Conservation (phyloP, 2,113 vertebrate genomes). For the Aix galericulata region DNA sequence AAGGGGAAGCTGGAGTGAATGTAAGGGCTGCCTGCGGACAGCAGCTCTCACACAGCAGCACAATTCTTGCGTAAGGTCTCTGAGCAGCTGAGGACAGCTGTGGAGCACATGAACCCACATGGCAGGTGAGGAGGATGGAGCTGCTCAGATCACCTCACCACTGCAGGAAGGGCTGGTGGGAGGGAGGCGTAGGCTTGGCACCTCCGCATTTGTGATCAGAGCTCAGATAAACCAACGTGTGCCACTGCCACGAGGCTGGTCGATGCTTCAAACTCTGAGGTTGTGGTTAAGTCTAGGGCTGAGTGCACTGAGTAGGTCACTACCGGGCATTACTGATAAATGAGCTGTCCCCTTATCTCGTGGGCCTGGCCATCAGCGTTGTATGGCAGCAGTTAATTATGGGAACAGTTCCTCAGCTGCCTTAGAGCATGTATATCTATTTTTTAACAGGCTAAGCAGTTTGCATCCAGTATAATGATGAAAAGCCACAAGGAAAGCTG, state of each 20-base stretch:
- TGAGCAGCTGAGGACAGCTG: neutral
- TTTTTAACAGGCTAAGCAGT: conserved; percentile 74
- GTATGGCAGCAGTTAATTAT: neutral
- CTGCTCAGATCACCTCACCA: neutral
- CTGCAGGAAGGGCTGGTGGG: neutral
- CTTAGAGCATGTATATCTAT: neutral
- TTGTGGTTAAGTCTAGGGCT: conserved; percentile 7
- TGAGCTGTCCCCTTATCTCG: neutral
- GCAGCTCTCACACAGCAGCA: neutral
- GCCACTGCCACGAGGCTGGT: conserved; percentile 27
- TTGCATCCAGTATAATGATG: conserved; percentile 72
- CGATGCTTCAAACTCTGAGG: neutral
- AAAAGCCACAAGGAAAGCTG: conserved; percentile 61
- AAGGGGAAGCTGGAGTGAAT: neutral
- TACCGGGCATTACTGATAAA: conserved; percentile 4
- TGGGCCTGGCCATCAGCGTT: rapidly evolving
- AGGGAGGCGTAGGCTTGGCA: neutral
- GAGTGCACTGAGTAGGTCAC: conserved; percentile 21
- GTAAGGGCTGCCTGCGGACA: conserved; percentile 9
- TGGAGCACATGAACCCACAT: neutral
- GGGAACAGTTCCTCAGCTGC: neutral
- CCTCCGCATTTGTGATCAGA: neutral
- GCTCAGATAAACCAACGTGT: conserved; percentile 36
- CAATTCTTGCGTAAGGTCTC: neutral
- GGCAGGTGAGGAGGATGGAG: neutral